Conservation (phyloP, 2,797 vertebrate species). For the Orestias chungarensis region DNA sequence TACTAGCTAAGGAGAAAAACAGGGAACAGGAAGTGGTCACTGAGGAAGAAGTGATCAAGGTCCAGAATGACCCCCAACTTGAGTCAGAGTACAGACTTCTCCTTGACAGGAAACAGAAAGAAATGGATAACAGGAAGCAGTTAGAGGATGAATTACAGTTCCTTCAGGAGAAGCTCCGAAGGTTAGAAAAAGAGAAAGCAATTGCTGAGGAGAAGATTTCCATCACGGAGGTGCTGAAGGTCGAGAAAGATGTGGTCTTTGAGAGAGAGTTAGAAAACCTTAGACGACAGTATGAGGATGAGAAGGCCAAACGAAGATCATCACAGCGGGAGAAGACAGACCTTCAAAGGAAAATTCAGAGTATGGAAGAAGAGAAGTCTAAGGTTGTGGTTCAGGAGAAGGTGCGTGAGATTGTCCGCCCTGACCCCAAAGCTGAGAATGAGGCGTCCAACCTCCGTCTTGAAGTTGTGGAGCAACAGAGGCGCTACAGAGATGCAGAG, state of each 20-base stretch:
- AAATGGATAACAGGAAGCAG: conserved; percentile 79
- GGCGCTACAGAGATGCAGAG: conserved; percentile 84
- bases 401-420: conserved; percentile 92
- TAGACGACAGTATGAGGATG: conserved; percentile 87
- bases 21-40: conserved; percentile 89
- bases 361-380: conserved; percentile 91
- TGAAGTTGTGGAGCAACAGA: conserved; percentile 92
- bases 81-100: conserved; percentile 86
- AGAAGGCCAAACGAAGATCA: conserved; percentile 84
- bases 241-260: conserved; percentile 89
- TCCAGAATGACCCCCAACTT: conserved; percentile 93
- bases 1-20: conserved; percentile 87
- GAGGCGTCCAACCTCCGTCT: conserved; percentile 94
- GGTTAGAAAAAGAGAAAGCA: conserved; percentile 91
- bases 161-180: conserved; percentile 89
- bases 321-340: conserved; percentile 87
- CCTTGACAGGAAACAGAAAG: conserved; percentile 85
- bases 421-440: conserved; percentile 94
- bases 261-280: conserved; percentile 92
- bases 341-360: conserved; percentile 87
- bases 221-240: conserved; percentile 94
- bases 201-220: conserved; percentile 95
- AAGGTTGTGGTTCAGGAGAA: conserved; percentile 94
- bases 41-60: conserved; percentile 91
- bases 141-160: conserved; percentile 91